These are phyloP conservation scores for Artibeus jamaicensis DNA, from an alignment of 2,797 vertebrate genomes.

Conservation along the genomic window DNA sequence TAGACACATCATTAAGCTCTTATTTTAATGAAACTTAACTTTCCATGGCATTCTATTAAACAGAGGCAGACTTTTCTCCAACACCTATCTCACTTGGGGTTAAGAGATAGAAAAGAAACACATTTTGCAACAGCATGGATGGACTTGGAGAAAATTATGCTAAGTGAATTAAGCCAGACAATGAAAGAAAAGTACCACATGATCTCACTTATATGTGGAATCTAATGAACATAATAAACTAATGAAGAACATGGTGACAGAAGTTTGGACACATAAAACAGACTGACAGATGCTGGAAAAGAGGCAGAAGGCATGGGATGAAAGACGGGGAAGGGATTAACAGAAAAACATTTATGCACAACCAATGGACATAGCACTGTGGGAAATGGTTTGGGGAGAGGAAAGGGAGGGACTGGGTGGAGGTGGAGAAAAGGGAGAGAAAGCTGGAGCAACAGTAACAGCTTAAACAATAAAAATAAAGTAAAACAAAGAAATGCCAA, in stretches of 20 bases:
- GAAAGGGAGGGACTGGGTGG: neutral
- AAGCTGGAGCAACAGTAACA: neutral
- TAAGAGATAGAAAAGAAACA: neutral
- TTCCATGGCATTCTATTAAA: neutral
- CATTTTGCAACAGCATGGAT: neutral
- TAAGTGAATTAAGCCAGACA: too few relatives aligned
- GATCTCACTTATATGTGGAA: too few relatives aligned
- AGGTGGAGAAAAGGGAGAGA: neutral
- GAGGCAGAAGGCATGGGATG: neutral
- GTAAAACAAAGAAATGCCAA: neutral
- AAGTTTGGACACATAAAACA: neutral
- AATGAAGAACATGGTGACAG: neutral
- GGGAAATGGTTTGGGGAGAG: neutral
- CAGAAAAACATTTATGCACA: neutral
- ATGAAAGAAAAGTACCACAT: too few relatives aligned
- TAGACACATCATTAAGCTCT: neutral
- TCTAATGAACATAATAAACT: too few relatives aligned
- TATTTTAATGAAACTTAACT: neutral
- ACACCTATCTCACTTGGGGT: neutral
- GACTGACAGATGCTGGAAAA: neutral
- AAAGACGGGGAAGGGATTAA: neutral
- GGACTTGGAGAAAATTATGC: too few relatives aligned
- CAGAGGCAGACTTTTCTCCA: neutral
- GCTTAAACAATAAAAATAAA: neutral
- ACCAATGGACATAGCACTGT: neutral